Evolutionary conservation across 1,140 invertebrate genomes (phyloP).

Genomic region (Gonioctena quinquepunctata): DNA sequence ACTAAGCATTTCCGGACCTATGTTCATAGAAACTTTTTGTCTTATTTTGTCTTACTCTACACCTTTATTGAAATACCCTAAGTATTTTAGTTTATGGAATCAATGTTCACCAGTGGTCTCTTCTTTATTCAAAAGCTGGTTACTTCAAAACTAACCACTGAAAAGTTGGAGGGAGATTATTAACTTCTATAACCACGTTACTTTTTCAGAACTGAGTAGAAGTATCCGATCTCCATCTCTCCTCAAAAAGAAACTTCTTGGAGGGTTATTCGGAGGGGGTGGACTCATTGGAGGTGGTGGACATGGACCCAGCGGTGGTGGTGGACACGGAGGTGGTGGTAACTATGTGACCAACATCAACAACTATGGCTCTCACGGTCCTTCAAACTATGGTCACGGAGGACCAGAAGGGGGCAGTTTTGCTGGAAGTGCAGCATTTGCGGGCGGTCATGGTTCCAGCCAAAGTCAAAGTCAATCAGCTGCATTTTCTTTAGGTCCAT

Average conservation of each 20-base stretch:
- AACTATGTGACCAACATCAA: conserved; percentile 13
- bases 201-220: not conserved
- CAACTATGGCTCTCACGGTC: not conserved
- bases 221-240: not conserved
- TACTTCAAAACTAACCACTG: too few species aligned
- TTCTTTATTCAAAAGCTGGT: too few species aligned
- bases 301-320: not conserved
- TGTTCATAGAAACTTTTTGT: too few species aligned
- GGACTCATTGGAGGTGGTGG: not conserved
- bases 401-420: not conserved
- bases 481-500: conserved; percentile 1
- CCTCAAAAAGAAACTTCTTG: not conserved
- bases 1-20: too few species aligned
- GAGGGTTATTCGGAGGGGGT: not conserved
- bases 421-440: conserved; percentile 5
- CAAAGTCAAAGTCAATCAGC: conserved; percentile 10
- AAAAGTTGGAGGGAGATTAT: too few species aligned
- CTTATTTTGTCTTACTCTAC: too few species aligned
- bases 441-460: conserved; percentile 11
- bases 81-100: too few species aligned
- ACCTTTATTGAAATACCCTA: too few species aligned
- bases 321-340: not conserved
- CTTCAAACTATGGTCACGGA: not conserved
- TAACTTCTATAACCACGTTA: too few species aligned
- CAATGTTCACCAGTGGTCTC: too few species aligned